Conservation (phyloP, 2,888 invertebrate genomes). For the Gnatocerus cornutus region DNA sequence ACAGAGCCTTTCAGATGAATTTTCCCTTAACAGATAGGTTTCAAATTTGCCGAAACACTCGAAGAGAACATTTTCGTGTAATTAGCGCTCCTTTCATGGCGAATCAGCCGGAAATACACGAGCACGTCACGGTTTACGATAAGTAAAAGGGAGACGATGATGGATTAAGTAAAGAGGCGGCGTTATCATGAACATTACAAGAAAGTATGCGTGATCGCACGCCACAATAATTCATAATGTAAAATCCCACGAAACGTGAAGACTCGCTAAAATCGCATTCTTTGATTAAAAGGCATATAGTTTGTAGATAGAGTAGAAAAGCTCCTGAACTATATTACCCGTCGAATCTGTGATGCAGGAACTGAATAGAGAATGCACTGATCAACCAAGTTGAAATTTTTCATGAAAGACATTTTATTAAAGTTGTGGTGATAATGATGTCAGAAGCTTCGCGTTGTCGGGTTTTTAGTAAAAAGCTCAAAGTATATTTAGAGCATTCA, state of each 20-base stretch:
- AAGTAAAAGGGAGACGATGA: slow-evolving; percentile 41
- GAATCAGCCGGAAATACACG: slow-evolving; percentile 38
- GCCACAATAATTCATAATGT: slow-evolving; percentile 21
- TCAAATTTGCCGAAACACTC: slow-evolving; percentile 23
- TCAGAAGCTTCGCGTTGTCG: not conserved
- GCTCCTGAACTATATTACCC: not conserved
- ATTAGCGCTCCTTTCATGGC: slow-evolving; percentile 34
- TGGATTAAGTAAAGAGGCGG: slow-evolving; percentile 40
- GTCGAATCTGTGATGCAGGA: not conserved
- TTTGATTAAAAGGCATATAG: not conserved
- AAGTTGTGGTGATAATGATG: slow-evolving; percentile 2
- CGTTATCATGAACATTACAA: slow-evolving; percentile 35
- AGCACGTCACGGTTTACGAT: slow-evolving; percentile 34
- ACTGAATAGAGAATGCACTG: slow-evolving; percentile 1
- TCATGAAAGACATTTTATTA: slow-evolving; percentile 14
- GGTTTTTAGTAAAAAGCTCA: too few species aligned
- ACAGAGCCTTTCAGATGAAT: not conserved
- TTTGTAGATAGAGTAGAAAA: not conserved
- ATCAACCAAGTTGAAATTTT: slow-evolving; percentile 21
- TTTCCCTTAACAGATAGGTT: not conserved
- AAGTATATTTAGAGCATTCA: not conserved
- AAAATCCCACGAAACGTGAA: slow-evolving; percentile 14
- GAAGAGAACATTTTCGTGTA: slow-evolving; percentile 31
- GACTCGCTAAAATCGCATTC: not conserved
- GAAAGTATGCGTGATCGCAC: slow-evolving; percentile 40